A percentile compares a stretch with the other conserved stretches of the same genome.
Evolutionary conservation across 2,888 invertebrate species (phyloP).

Genomic region (Nebria salina): DNA sequence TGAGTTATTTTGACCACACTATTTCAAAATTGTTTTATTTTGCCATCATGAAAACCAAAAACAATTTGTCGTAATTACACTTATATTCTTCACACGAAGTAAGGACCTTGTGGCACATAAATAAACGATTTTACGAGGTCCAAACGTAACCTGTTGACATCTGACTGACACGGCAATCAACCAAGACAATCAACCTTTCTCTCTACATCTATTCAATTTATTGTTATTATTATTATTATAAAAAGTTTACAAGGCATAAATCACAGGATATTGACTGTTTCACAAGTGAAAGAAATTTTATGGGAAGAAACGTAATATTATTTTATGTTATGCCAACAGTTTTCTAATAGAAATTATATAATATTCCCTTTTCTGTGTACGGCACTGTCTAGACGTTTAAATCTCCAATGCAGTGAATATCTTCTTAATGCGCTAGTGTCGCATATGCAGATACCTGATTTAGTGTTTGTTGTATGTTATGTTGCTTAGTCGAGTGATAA

Average conservation of each 20-base stretch:
- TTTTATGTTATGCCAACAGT: too few species aligned
- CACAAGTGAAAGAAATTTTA: too few species aligned
- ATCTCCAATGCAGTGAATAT: too few species aligned
- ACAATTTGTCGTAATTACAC: background rate
- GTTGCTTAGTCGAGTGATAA: background rate
- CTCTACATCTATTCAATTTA: too few species aligned
- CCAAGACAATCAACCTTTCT: conserved; percentile 6
- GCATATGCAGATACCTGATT: background rate
- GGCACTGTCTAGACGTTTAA: too few species aligned
- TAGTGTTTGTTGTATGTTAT: background rate
- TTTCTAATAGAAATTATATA: too few species aligned
- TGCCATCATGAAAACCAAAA: background rate
- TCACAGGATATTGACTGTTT: too few species aligned
- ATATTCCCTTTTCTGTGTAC: too few species aligned
- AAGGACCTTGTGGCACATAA: background rate
- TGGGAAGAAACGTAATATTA: too few species aligned
- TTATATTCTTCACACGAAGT: background rate
- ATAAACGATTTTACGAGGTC: conserved; percentile 8
- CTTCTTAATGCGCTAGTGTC: background rate
- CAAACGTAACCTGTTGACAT: conserved; percentile 12
- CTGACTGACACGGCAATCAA: conserved; percentile 13
- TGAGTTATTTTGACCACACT: background rate
- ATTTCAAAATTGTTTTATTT: background rate
- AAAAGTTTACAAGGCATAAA: too few species aligned
- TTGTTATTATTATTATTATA: too few species aligned